These are phyloP conservation scores for Platichthys stellatus DNA, from an alignment of 2,113 vertebrate species.

Conservation along the genomic window DNA sequence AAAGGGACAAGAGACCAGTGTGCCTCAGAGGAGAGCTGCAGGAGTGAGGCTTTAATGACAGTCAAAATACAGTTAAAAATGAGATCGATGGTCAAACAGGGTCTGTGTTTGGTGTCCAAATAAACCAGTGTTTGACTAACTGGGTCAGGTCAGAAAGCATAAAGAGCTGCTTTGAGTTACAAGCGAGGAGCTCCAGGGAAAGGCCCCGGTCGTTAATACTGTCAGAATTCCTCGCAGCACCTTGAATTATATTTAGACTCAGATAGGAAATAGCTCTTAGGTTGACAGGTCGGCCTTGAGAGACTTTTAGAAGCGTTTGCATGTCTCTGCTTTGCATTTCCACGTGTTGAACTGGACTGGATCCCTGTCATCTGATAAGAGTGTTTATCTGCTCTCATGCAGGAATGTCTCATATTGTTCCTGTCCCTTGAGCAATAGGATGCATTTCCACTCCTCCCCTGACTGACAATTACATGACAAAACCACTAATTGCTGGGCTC, in stretches of 20 bases:
- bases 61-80: slow-evolving; percentile 30
- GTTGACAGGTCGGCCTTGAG: background rate
- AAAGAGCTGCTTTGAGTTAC: slow-evolving; percentile 59
- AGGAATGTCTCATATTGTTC: slow-evolving; percentile 42
- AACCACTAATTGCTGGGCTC: slow-evolving; percentile 57
- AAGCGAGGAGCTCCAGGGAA: slow-evolving; percentile 30
- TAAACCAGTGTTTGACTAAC: slow-evolving; percentile 66
- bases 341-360: background rate
- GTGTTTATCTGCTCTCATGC: background rate
- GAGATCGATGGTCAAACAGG: slow-evolving; percentile 18
- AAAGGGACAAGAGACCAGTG: slow-evolving; percentile 5
- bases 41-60: slow-evolving; percentile 36
- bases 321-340: background rate
- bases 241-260: slow-evolving; percentile 25
- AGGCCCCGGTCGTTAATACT: background rate
- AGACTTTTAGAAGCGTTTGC: background rate
- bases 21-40: slow-evolving; percentile 10
- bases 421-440: slow-evolving; percentile 27
- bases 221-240: slow-evolving; percentile 12
- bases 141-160: slow-evolving; percentile 59
- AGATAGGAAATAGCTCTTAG: slow-evolving; percentile 21
- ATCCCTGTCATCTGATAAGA: background rate
- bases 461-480: slow-evolving; percentile 48
- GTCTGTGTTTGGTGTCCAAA: slow-evolving; percentile 67
- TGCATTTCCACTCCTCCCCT: slow-evolving; percentile 8